Percentiles rank a stretch among this genome's conserved stretches.
These are phyloP conservation scores for Ctenicera cuprea DNA, from an alignment of 2,888 invertebrate species.

Conservation along the genomic window DNA sequence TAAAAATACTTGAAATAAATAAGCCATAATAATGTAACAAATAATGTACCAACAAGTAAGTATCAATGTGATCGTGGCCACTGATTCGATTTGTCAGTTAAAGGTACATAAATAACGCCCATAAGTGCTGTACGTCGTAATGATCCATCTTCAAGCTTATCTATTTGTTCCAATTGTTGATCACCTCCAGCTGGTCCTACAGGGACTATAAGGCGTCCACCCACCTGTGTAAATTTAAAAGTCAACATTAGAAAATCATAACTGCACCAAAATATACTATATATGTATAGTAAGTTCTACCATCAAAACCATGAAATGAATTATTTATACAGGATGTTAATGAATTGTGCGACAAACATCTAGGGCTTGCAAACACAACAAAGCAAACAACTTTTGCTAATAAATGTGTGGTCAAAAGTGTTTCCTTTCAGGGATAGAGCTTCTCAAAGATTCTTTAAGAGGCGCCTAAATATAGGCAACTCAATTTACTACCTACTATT, in stretches of 20 bases:
- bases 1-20: constrained; percentile 32
- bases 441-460: no score
- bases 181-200: constrained; percentile 91
- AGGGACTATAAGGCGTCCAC: constrained; percentile 94
- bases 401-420: no score
- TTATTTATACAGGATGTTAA: no score
- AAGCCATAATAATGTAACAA: constrained; percentile 24
- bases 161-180: constrained; percentile 92
- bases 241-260: background rate
- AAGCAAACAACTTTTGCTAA: no score
- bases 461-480: no score
- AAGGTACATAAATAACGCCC: constrained; percentile 97
- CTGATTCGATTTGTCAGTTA: constrained; percentile 89
- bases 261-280: no score
- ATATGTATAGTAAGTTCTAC: no score
- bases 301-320: no score
- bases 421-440: no score
- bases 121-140: constrained; percentile 86
- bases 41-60: constrained; percentile 11
- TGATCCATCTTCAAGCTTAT: constrained; percentile 89
- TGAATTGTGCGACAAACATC: no score
- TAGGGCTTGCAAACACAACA: no score
- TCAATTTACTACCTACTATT: no score
- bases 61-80: constrained; percentile 73
- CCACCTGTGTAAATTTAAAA: constrained; percentile 71